Percentiles rank a stretch among this genome's conserved stretches.
These are phyloP conservation scores for Allophyes oxyacanthae DNA, from an alignment of 2,888 invertebrate species.

Conservation along the genomic window DNA sequence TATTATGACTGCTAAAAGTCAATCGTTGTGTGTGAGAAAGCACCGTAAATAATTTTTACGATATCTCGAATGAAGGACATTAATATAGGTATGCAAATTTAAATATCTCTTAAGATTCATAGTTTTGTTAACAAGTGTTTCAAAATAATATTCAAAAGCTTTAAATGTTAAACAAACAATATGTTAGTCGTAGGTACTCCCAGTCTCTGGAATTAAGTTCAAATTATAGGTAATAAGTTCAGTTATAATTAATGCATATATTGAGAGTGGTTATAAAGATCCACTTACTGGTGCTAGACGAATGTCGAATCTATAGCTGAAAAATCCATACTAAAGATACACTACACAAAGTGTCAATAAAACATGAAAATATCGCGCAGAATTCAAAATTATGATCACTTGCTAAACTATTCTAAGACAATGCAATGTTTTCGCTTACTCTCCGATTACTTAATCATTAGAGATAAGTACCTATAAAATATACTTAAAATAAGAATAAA, in stretches of 20 bases:
- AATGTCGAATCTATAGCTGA: too few species aligned
- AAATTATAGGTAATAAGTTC: too few species aligned
- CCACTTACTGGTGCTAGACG: too few species aligned
- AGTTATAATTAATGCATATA: too few species aligned
- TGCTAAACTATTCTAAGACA: too few species aligned
- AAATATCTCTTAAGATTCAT: conserved; percentile 26
- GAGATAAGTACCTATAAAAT: conserved; percentile 8
- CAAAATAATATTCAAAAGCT: conserved; percentile 8
- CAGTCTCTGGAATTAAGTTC: too few species aligned
- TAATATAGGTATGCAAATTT: conserved; percentile 53
- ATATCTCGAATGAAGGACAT: conserved; percentile 28
- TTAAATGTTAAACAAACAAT: not conserved
- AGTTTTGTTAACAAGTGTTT: conserved; percentile 19
- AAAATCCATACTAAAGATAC: too few species aligned
- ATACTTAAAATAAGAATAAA: not conserved
- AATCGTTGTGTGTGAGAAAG: conserved; percentile 10
- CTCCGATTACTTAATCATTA: conserved; percentile 17
- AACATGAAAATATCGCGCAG: not conserved
- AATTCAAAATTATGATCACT: conserved; percentile 14
- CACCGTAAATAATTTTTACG: conserved; percentile 52
- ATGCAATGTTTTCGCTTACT: too few species aligned
- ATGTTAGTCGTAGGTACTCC: too few species aligned
- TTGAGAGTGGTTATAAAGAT: too few species aligned
- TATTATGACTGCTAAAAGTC: conserved; percentile 18
- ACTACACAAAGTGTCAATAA: too few species aligned